Evolutionary conservation across 2,797 vertebrate genomes (phyloP), one percentile per base, ranked within the genome.

Genomic region (Danio kyathit): DNA sequence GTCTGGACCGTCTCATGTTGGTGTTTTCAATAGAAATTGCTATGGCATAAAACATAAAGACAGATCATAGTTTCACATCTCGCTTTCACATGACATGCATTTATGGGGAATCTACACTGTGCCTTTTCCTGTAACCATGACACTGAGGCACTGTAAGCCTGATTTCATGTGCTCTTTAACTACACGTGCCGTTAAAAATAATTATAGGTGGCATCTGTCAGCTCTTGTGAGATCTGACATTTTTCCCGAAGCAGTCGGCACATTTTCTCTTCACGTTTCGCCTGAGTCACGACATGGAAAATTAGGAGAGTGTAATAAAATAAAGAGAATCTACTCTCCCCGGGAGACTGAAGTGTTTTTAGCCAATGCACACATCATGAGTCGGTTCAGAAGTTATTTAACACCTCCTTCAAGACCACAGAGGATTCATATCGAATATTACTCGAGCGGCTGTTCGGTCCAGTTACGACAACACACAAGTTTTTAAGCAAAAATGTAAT

Each of bases 31-130:
- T 54, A 48, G 19, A 61, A 66, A n/a, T 60, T 4, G 4, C 43
- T 74, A 38, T 19, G 67, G 60, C 52, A 76, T 49, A 73, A 86
- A 79, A 70, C 66, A 87, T 84, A 88, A 86, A 74, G 63, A 84
- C 86, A 56, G 16, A 19, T 80, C 76, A 84, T 74, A 72, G 69
- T 71, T 86, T 46, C 79, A 80, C 87, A 91, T 87, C 83, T 89
- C 81, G 84, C 75, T 79, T 84, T 54, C 21, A 44, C 78, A 70
- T 52, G 29, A 79, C 77, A 74, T 66, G 70, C 70, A 80, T 66
- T 65, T 65, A 56, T 44, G 46, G 9, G 73, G 14, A 74, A 86
- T 57, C 13, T 73, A 41, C 46, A 73, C 1, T 60, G 56, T 86
- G 83, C 76, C 65, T 85, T 61, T 85, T 71, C 88, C 90, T 70